Percentiles rank a stretch among this genome's conserved stretches.
These are phyloP conservation scores for Antheraea mylitta DNA, from an alignment of 1,140 invertebrate species.

Conservation along the genomic window DNA sequence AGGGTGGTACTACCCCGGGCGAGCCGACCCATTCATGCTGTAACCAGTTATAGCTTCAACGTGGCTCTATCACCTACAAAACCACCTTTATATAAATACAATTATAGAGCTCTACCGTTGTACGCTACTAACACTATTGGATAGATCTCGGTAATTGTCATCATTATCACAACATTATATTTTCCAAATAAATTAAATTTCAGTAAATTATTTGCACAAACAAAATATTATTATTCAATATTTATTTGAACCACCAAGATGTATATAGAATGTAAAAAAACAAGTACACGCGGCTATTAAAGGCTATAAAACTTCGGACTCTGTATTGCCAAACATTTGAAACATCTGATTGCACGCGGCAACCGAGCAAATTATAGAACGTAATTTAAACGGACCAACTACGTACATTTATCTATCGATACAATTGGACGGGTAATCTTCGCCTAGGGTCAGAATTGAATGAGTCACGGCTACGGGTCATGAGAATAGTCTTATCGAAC, in stretches of 20 bases:
- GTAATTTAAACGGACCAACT: not conserved
- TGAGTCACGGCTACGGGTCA: constrained; percentile 29
- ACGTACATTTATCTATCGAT: constrained; percentile 21
- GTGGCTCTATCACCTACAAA: too few relatives aligned
- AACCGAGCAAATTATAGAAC: constrained; percentile 16
- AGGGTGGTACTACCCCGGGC: too few relatives aligned
- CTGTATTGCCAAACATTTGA: constrained; percentile 7
- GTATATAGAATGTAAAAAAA: not conserved
- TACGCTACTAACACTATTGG: too few relatives aligned
- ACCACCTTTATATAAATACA: too few relatives aligned
- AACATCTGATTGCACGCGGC: not conserved
- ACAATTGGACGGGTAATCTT: constrained; percentile 32
- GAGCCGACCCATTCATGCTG: too few relatives aligned
- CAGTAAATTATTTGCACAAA: too few relatives aligned
- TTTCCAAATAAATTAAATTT: too few relatives aligned
- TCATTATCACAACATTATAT: too few relatives aligned
- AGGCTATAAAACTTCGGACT: constrained; percentile 8
- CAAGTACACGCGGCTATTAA: not conserved
- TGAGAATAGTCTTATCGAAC: constrained; percentile 20
- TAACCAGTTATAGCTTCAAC: too few relatives aligned
- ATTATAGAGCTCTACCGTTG: too few relatives aligned
- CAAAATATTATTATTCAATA: not conserved
- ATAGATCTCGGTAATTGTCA: too few relatives aligned
- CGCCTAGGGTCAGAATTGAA: constrained; percentile 30
- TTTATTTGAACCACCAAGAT: not conserved